These are phyloP conservation scores for Cactoblastis cactorum DNA, from an alignment of 2,888 invertebrate genomes.

Conservation along the genomic window DNA sequence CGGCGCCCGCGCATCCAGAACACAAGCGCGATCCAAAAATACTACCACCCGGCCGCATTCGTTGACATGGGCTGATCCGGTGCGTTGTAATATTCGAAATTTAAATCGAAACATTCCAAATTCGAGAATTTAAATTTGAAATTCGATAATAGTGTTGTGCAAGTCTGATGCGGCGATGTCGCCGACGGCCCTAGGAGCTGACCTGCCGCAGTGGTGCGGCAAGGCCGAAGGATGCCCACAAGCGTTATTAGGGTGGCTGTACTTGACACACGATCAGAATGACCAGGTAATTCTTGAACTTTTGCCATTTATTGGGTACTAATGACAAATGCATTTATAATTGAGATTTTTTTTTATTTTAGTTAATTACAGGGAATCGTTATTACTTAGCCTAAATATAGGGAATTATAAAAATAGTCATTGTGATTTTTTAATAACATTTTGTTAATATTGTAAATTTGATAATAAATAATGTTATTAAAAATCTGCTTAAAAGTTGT, in stretches of 20 bases:
- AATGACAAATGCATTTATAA: no score
- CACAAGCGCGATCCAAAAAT: slow-evolving; percentile 59
- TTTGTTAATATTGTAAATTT: no score
- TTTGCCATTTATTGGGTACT: background rate
- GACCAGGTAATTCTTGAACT: slow-evolving; percentile 66
- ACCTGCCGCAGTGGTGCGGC: slow-evolving; percentile 68
- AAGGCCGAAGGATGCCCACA: slow-evolving; percentile 60
- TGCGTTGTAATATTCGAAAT: slow-evolving; percentile 29
- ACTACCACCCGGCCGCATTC: slow-evolving; percentile 45
- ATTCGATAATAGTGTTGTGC: slow-evolving; percentile 14
- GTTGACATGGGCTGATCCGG: slow-evolving; percentile 48
- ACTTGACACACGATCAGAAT: slow-evolving; percentile 64
- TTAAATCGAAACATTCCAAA: slow-evolving; percentile 18
- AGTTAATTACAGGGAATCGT: no score
- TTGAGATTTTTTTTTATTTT: no score
- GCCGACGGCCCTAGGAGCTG: slow-evolving; percentile 64
- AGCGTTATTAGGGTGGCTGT: slow-evolving; percentile 68
- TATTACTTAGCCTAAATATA: no score
- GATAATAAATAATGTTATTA: no score
- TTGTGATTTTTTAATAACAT: no score
- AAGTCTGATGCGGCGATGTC: slow-evolving; percentile 59
- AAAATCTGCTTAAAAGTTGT: no score
- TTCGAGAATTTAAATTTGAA: slow-evolving; percentile 4
- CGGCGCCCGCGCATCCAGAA: slow-evolving; percentile 70
- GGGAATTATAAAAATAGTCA: no score